These are phyloP conservation scores for Polypedilum pembai DNA, from an alignment of 1,140 invertebrate genomes.

Conservation along the genomic window DNA sequence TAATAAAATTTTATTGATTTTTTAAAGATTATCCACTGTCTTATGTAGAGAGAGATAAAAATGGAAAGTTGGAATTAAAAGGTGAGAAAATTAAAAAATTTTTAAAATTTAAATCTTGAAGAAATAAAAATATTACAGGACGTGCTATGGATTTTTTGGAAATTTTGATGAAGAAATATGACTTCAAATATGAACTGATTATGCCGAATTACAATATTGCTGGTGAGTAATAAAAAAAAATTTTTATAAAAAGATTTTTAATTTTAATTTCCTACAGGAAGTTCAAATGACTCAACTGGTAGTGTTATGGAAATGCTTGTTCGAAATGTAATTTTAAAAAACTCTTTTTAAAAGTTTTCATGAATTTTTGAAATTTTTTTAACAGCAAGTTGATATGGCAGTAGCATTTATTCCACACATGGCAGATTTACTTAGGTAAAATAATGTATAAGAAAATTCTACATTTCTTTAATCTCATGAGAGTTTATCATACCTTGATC, in stretches of 20 bases:
- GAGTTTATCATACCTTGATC: slow-evolving; percentile 47
- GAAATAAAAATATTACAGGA: slow-evolving; percentile 44
- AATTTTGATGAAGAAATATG: slow-evolving; percentile 57
- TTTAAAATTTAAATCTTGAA: too few species aligned
- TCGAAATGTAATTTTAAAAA: slow-evolving; percentile 46
- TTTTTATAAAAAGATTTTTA: too few species aligned
- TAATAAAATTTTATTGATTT: too few species aligned
- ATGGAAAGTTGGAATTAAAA: slow-evolving; percentile 50
- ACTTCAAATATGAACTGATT: slow-evolving; percentile 63
- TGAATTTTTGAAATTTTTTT: neutral
- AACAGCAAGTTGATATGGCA: slow-evolving; percentile 63
- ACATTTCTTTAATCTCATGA: neutral
- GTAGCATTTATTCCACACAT: slow-evolving; percentile 68
- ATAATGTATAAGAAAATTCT: slow-evolving; percentile 47
- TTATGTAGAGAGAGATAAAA: slow-evolving; percentile 44
- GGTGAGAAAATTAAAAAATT: too few species aligned
- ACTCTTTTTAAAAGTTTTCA: slow-evolving; percentile 1
- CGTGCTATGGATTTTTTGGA: slow-evolving; percentile 64
- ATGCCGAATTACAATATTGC: slow-evolving; percentile 50
- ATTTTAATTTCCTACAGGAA: slow-evolving; percentile 30
- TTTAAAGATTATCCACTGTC: slow-evolving; percentile 51
- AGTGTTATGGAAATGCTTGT: slow-evolving; percentile 52
- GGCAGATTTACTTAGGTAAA: slow-evolving; percentile 47
- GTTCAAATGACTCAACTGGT: slow-evolving; percentile 47
- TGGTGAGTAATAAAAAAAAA: slow-evolving; percentile 29